Evolutionary conservation across 1,140 invertebrate genomes (phyloP), one percentile per base, ranked within the genome.

Genomic region (Bathynomus jamesi): DNA sequence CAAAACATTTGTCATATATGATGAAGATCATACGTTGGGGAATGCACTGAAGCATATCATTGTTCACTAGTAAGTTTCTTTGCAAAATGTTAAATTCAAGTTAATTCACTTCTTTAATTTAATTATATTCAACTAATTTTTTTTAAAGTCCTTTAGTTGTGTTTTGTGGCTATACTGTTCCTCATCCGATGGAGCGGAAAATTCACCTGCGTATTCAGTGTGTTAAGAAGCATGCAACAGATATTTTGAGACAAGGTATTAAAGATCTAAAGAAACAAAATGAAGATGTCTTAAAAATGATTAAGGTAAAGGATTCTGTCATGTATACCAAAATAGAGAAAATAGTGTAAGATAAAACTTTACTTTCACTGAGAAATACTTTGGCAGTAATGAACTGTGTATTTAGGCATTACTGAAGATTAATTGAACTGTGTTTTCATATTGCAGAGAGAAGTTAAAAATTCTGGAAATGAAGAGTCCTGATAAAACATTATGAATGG

Each of bases 171-270:
- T 76, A 76, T 29, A 72, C 70, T 13, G 71, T 76, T n/a, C 74
- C 74, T 13, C 74, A 76, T 67, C 74, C 74, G 30, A 76, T 76
- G 74, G 74, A 76, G 31, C 63, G 68, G 4, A 71, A 69, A 63
- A 76, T 76, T 24, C 74, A 76, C 28, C 63, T 76, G 21, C 64
- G 74, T 17, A 67, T 76, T 17, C 74, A 76, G 32, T 72, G 70
- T 27, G 40, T 30, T 4, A 31, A 32, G 17, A 46, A 46, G n/a
- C 63, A 64, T 21, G 69, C 74, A 53, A 71, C 74, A 25, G 63
- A 70, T 4, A 46, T 61, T 13, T 70, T 72, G 3, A 67, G 64
- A 25, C 53, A 70, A 61, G 71, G 70, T 1, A 62, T 76, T 11
- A 69, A 66, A 10, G 66, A 69, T 17, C 60, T 76, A 21, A 76